Percentiles rank a stretch among this genome's conserved stretches.
These are phyloP conservation scores for Apis cerana DNA, from an alignment of 1,140 invertebrate species.

Conservation along the genomic window DNA sequence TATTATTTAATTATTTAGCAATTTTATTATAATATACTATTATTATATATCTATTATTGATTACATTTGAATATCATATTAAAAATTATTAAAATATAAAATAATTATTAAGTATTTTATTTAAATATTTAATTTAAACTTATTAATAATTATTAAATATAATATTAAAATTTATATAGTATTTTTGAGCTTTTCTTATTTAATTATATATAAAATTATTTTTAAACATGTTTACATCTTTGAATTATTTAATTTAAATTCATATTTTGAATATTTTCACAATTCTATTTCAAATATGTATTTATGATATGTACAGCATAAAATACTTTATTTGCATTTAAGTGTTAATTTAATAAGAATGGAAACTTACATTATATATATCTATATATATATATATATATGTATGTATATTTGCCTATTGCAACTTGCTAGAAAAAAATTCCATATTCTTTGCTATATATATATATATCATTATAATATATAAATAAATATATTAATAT, in stretches of 20 bases:
- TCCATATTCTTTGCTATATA: background rate
- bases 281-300: background rate
- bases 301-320: background rate
- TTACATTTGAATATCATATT: background rate
- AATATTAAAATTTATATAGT: background rate
- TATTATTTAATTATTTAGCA: background rate
- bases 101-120: background rate
- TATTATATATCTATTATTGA: background rate
- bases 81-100: background rate
- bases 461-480: background rate
- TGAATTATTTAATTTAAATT: background rate
- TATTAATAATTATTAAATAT: background rate
- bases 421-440: background rate
- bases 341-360: slow-evolving; percentile 39
- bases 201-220: background rate
- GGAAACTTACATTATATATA: background rate
- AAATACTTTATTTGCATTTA: slow-evolving; percentile 24
- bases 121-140: too few relatives aligned
- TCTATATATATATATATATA: too few relatives aligned
- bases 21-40: background rate
- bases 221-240: background rate
- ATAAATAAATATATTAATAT: background rate
- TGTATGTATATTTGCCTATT: background rate
- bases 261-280: background rate
- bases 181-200: background rate